Evolutionary conservation across 1,140 invertebrate genomes (phyloP).

Genomic region (Homalodisca vitripennis): DNA sequence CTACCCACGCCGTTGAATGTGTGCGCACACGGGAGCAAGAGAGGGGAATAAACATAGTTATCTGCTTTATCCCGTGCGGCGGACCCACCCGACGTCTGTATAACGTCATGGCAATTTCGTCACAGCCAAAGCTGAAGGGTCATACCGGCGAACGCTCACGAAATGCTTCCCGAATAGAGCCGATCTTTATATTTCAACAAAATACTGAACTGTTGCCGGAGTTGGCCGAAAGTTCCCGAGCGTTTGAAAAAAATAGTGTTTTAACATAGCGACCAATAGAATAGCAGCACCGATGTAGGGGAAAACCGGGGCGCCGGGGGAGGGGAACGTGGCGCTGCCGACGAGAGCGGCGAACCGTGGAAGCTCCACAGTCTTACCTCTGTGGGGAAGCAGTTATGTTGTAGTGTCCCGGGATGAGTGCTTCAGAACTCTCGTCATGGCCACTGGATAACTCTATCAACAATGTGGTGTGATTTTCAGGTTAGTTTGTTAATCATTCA

Average conservation of each 20-base stretch:
- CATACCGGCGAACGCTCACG: slow-evolving; percentile 32
- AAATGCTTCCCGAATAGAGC: slow-evolving; percentile 30
- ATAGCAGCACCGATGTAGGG: slow-evolving; percentile 27
- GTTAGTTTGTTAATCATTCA: too few species aligned
- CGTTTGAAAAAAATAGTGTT: slow-evolving; percentile 30
- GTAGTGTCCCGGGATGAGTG: slow-evolving; percentile 20
- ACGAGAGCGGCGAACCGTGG: slow-evolving; percentile 25
- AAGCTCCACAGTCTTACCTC: slow-evolving; percentile 29
- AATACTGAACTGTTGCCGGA: slow-evolving; percentile 28
- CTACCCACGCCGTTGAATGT: slow-evolving; percentile 31
- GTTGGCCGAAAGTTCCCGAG: slow-evolving; percentile 28
- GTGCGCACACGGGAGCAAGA: slow-evolving; percentile 22
- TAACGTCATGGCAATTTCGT: slow-evolving; percentile 36
- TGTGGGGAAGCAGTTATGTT: slow-evolving; percentile 4
- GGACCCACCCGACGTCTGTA: slow-evolving; percentile 28
- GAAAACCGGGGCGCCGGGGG: slow-evolving; percentile 18
- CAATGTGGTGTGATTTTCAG: slow-evolving; percentile 40
- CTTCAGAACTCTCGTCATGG: slow-evolving; percentile 24
- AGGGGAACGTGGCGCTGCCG: slow-evolving; percentile 29
- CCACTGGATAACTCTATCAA: slow-evolving; percentile 21
- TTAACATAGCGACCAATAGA: slow-evolving; percentile 32
- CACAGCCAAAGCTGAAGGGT: slow-evolving; percentile 34
- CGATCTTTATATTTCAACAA: slow-evolving; percentile 31
- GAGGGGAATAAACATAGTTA: slow-evolving; percentile 34
- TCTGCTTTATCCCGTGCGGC: slow-evolving; percentile 29